Conservation (phyloP, 2,888 invertebrate species). For the Rosalia funebris region DNA sequence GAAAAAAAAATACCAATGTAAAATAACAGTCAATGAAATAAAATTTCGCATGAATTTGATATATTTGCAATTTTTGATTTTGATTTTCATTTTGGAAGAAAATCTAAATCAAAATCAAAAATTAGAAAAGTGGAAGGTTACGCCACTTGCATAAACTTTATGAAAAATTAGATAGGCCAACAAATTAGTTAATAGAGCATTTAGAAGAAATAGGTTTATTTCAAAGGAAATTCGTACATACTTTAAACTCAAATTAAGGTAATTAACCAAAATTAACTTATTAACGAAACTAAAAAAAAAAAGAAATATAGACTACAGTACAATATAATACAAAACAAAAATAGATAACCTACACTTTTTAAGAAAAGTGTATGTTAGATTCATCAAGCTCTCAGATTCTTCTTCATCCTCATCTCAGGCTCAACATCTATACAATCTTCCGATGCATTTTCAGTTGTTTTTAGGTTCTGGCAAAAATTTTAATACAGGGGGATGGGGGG, state of each 20-base stretch:
- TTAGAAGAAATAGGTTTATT: not conserved
- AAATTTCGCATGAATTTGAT: not conserved
- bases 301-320: too few species aligned
- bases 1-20: not conserved
- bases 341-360: not conserved
- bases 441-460: not conserved
- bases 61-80: not conserved
- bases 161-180: not conserved
- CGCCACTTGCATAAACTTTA: not conserved
- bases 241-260: not conserved
- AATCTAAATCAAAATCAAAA: too few species aligned
- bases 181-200: not conserved
- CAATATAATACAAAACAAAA: too few species aligned
- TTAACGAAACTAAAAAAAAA: too few species aligned
- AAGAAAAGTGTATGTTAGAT: not conserved
- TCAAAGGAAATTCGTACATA: not conserved
- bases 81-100: too few species aligned
- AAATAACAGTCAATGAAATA: not conserved
- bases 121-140: not conserved
- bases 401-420: not conserved
- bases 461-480: not conserved
- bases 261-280: too few species aligned
- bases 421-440: conserved; percentile 8
- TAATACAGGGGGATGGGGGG: not conserved
- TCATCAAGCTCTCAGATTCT: not conserved